Percentiles rank a stretch among this genome's conserved stretches.
Conservation (phyloP, 2,888 invertebrate species). For the Oscheius sp. region DNA sequence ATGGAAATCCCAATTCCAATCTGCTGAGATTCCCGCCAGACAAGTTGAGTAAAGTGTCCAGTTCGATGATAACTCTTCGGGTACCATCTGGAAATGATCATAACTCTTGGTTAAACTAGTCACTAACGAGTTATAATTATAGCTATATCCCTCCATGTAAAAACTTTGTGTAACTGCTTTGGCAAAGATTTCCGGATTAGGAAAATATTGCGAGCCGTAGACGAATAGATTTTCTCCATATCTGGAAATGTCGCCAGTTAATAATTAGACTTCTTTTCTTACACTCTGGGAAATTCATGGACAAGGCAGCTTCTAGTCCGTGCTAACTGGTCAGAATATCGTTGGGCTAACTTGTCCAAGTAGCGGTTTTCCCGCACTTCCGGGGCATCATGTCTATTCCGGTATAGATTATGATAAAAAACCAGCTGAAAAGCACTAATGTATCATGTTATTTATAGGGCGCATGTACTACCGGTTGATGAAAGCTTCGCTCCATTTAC, state of each 20-base stretch:
- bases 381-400: constrained; percentile 57
- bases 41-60: constrained; percentile 70
- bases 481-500: constrained; percentile 9
- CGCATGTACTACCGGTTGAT: neutral
- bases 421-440: constrained; percentile 40
- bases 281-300: constrained; percentile 65
- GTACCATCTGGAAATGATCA: constrained; percentile 48
- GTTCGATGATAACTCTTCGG: constrained; percentile 54
- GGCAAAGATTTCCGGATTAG: constrained; percentile 61
- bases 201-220: constrained; percentile 55
- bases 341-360: constrained; percentile 59
- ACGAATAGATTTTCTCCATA: constrained; percentile 70
- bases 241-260: constrained; percentile 41
- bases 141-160: constrained; percentile 64
- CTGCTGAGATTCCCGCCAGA: constrained; percentile 60
- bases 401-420: constrained; percentile 62
- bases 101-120: neutral
- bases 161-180: constrained; percentile 64
- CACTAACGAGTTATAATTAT: constrained; percentile 60
- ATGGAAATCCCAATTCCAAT: constrained; percentile 68
- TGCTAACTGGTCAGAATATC: constrained; percentile 66
- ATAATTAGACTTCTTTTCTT: neutral
- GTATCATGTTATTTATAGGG: neutral
- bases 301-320: constrained; percentile 55
- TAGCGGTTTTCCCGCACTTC: constrained; percentile 48